A percentile compares a stretch with the other conserved stretches of the same genome.
phyloP scores from a whole-genome alignment of 2,797 vertebrate genomes.

The Neoniphon sammara region DNA sequence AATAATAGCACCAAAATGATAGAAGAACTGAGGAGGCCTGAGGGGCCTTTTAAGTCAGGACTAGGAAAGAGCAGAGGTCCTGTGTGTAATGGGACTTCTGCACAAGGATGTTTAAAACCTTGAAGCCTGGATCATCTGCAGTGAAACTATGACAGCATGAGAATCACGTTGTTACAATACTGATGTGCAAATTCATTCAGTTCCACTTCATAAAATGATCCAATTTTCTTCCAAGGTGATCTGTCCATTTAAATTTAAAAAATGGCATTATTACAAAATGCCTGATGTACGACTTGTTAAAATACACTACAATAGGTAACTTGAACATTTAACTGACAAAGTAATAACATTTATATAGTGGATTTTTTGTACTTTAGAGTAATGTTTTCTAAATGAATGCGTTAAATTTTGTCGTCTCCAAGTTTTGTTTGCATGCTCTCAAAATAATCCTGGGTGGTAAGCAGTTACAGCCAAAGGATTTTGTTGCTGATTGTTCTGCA shows the following conservation, averaged over 20 bases:
- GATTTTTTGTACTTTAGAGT: too few species aligned
- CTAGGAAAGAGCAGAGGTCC: slow-evolving; percentile 18
- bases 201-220: too few species aligned
- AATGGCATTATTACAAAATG: too few species aligned
- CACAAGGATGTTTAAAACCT: neutral
- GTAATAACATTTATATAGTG: too few species aligned
- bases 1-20: neutral
- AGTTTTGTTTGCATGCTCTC: neutral
- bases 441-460: neutral
- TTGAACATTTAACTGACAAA: too few species aligned
- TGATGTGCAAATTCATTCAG: neutral
- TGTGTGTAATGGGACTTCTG: neutral
- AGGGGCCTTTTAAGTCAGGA: slow-evolving; percentile 20
- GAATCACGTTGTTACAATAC: neutral
- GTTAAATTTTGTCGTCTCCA: too few species aligned
- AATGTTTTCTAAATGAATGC: too few species aligned
- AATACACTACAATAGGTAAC: too few species aligned
- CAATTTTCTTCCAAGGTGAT: too few species aligned
- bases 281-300: too few species aligned
- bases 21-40: neutral
- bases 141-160: neutral
- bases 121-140: neutral
- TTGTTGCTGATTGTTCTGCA: neutral
- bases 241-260: too few species aligned
- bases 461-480: neutral